Base-by-base conservation (phyloP, 2,797 vertebrate genomes). In the Microcaecilia unicolor region DNA sequence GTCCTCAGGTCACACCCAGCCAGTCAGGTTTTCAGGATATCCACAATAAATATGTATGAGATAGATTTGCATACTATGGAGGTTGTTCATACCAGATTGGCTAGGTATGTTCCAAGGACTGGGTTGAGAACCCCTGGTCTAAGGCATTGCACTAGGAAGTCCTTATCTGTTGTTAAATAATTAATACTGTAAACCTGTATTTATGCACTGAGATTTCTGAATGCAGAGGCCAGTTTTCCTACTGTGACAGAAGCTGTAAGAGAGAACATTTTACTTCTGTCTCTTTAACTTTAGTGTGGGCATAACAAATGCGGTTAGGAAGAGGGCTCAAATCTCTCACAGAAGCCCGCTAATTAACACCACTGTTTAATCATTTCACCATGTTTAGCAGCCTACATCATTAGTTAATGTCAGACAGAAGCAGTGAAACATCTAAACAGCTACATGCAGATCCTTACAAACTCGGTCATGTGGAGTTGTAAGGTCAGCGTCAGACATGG, bases 381-480 rank as follows among this genome's bases (percentile, higher is more conserved):
- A 51, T 58, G 61, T 72, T 76, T 67, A 73, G 70, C 54, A 34
- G 58, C 58, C 65, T 74, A 63, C 64, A 76, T 78, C 76, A 78
- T 81, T 81, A 77, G 76, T 80, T 80, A 77, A 54, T 78, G 78
- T 78, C 76, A 82, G 34, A 48, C 10, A 1, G 61, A 60, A 45
- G 30, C 25, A 23, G 42, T 47, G 58, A 66, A 69, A 77, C 68
- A 67, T 67, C 59, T 47, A 60, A 76, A 72, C 55, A 69, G 59
- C 68, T 71, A 48, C 64, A 50, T 55, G 56, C 43, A 62, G 58
- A 66, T 55, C 38, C 58, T 75, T 44, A 70, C 31, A 36, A 69
- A 80, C 67, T 66, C 64, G 73, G 60, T 67, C 78, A 70, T 67
- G 72, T 74, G 69, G 65, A 58, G 47, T 64, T 55, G 37, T 27